phyloP scores from a whole-genome alignment of 2,888 invertebrate genomes.

The Drosophila anomelani region DNA sequence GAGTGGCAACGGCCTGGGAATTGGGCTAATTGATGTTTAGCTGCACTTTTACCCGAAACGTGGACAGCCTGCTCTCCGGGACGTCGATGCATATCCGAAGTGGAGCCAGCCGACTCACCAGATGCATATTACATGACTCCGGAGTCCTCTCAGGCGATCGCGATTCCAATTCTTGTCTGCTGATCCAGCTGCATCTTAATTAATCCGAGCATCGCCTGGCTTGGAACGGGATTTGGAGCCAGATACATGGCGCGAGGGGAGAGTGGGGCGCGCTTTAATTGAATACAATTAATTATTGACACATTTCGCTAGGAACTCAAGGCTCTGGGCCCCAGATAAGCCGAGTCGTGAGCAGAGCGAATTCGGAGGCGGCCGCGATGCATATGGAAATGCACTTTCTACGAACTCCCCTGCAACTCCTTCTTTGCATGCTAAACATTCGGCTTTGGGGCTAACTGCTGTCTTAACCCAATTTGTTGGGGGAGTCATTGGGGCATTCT shows the following conservation, averaged over 20 bases:
- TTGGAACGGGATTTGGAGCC: constrained; percentile 17
- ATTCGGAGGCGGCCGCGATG: constrained; percentile 28
- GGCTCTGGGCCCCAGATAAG: constrained; percentile 50
- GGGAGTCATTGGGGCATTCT: constrained; percentile 15
- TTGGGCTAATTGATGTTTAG: constrained; percentile 84
- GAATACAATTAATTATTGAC: constrained; percentile 84
- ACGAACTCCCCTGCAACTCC: constrained; percentile 34
- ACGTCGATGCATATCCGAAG: constrained; percentile 42
- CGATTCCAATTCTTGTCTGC: constrained; percentile 30
- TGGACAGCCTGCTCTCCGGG: constrained; percentile 54
- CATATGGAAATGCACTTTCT: constrained; percentile 74
- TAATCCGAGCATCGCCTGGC: constrained; percentile 53
- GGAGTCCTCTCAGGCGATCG: constrained; percentile 10
- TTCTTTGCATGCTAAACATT: constrained; percentile 31
- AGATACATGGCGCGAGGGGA: not conserved
- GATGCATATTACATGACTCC: constrained; percentile 53
- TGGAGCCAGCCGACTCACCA: constrained; percentile 23
- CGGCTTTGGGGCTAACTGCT: constrained; percentile 59
- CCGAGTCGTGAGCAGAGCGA: constrained; percentile 63
- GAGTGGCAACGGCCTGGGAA: constrained; percentile 81
- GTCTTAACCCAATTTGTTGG: constrained; percentile 61
- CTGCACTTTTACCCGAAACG: constrained; percentile 83
- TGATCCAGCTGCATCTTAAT: constrained; percentile 78
- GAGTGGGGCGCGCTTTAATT: constrained; percentile 75
- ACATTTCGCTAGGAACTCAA: constrained; percentile 78